Conservation (phyloP, 2,888 invertebrate genomes). For the Troides oblongomaculatus region DNA sequence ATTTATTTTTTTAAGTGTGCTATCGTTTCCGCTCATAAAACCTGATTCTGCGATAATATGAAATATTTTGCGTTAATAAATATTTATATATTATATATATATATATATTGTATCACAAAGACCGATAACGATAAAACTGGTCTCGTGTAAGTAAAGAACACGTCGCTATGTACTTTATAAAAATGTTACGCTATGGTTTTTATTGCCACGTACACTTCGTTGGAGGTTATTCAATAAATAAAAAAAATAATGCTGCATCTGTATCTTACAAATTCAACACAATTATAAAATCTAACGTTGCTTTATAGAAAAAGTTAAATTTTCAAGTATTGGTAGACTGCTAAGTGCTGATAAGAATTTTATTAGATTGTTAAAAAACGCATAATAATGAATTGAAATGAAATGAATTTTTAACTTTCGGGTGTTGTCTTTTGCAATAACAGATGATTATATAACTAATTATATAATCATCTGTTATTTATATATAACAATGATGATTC, state of each 20-base stretch:
- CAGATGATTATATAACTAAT: conserved; percentile 13
- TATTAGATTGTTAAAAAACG: conserved; percentile 11
- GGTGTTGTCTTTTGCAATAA: background rate
- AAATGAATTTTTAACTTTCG: conserved; percentile 12
- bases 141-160: too few species aligned
- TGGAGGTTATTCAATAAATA: too few species aligned
- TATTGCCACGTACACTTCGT: too few species aligned
- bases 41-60: too few species aligned
- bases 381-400: background rate
- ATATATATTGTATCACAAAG: background rate
- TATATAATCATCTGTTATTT: too few species aligned
- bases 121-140: background rate
- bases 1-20: too few species aligned
- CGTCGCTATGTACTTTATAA: too few species aligned
- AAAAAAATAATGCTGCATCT: background rate
- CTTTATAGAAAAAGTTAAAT: conserved; percentile 9
- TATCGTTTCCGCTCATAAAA: too few species aligned
- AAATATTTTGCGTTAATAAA: too few species aligned
- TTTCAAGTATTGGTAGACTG: background rate
- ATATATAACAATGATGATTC: too few species aligned
- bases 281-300: background rate
- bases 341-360: conserved; percentile 22
- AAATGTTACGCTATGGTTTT: too few species aligned
- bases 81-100: background rate
- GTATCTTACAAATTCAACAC: background rate